A percentile compares a stretch with the other conserved stretches of the same genome.
Conservation (phyloP, 2,888 invertebrate species). For the Drosophila sordidapex region DNA sequence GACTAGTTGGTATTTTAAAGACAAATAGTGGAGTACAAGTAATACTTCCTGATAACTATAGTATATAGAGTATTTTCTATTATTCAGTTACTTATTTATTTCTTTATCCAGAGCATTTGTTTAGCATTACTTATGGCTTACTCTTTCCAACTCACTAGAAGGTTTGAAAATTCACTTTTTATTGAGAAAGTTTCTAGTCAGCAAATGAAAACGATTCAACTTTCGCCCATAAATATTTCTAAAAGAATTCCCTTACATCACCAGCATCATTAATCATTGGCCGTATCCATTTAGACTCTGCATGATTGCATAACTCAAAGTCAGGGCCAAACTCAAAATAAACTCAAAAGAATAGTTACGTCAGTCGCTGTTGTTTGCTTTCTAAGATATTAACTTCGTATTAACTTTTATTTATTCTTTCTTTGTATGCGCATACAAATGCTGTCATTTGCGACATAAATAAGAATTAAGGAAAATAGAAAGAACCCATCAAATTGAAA, state of each 20-base stretch:
- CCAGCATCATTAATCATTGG: conserved; percentile 17
- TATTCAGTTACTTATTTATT: not conserved
- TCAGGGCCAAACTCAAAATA: conserved; percentile 37
- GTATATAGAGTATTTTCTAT: not conserved
- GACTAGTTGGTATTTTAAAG: not conserved
- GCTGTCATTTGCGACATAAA: conserved; percentile 64
- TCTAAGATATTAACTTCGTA: conserved; percentile 42
- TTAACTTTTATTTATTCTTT: conserved; percentile 22
- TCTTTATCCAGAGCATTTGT: not conserved
- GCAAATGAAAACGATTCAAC: not conserved
- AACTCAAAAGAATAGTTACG: conserved; percentile 31
- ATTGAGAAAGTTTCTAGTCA: conserved; percentile 18
- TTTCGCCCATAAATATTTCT: conserved; percentile 2
- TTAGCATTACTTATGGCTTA: too few species aligned
- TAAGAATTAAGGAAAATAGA: conserved; percentile 60
- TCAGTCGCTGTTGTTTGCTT: conserved; percentile 29
- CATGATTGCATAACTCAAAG: conserved; percentile 22
- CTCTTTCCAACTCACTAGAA: not conserved
- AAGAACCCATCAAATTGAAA: conserved; percentile 49
- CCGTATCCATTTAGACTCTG: not conserved
- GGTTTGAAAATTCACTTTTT: conserved; percentile 12
- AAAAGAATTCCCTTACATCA: not conserved
- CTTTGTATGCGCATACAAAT: conserved; percentile 49
- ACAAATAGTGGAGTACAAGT: not conserved
- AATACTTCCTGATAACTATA: not conserved